phyloP scores from a whole-genome alignment of 2,888 invertebrate species.

The Isotomurus palustris region DNA sequence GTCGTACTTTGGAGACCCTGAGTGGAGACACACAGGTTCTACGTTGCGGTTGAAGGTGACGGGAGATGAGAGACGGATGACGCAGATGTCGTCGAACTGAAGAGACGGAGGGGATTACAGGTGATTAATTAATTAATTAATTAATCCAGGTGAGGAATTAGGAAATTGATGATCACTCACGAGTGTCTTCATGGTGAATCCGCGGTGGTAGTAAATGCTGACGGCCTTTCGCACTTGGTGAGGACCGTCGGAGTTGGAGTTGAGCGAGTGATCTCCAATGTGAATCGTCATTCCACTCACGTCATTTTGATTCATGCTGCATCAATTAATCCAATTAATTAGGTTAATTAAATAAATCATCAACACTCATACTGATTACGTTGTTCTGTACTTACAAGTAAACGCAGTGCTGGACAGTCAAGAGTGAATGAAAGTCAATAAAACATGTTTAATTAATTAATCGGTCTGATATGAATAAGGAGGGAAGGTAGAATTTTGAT shows the following conservation, averaged over 20 bases:
- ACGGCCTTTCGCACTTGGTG: constrained; percentile 24
- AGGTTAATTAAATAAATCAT: too few species aligned
- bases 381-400: constrained; percentile 44
- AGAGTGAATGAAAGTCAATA: constrained; percentile 11
- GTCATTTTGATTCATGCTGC: constrained; percentile 28
- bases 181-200: constrained; percentile 76
- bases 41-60: constrained; percentile 67
- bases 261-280: constrained; percentile 78
- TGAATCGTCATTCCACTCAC: constrained; percentile 63
- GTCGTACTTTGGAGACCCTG: constrained; percentile 46
- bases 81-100: constrained; percentile 78
- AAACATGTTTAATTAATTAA: neutral
- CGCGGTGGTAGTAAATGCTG: constrained; percentile 58
- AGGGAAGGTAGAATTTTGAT: too few species aligned
- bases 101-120: neutral
- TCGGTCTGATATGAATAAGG: too few species aligned
- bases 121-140: neutral
- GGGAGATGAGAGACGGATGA: constrained; percentile 64
- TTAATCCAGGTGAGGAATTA: constrained; percentile 2
- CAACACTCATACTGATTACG: too few species aligned
- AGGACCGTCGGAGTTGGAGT: constrained; percentile 46
- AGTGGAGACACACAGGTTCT: constrained; percentile 63
- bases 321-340: too few species aligned
- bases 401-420: constrained; percentile 47
- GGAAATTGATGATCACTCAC: constrained; percentile 47